Conservation (phyloP, 2,113 vertebrate species). For the Nannospalax galili region DNA sequence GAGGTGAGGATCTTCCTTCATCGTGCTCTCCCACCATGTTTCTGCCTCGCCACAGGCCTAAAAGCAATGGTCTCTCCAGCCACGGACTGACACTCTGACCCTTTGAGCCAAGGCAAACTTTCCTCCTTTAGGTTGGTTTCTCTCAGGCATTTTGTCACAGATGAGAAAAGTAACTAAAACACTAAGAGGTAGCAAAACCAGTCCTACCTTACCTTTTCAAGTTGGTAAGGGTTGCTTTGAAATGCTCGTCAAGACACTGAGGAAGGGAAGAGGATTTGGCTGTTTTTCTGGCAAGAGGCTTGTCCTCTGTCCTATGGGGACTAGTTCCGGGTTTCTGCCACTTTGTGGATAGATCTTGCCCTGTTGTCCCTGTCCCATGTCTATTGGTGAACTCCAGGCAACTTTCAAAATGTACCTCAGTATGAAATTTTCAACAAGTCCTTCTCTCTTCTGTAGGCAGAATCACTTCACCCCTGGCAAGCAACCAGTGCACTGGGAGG, state of each 20-base stretch:
- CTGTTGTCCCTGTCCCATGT: neutral
- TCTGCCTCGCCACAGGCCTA: neutral
- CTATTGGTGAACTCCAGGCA: neutral
- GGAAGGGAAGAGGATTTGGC: neutral
- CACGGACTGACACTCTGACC: neutral
- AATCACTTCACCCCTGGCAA: neutral
- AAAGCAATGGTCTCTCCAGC: neutral
- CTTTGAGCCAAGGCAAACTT: neutral
- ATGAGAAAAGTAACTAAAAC: neutral
- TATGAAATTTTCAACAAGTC: neutral
- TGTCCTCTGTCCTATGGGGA: neutral
- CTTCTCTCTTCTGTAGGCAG: neutral
- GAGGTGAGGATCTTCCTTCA: neutral
- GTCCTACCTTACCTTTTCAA: neutral
- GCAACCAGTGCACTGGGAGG: neutral
- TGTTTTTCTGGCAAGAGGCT: neutral
- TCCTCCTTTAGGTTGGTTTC: neutral
- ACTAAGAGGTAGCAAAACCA: neutral
- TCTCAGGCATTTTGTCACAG: neutral
- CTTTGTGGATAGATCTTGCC: neutral
- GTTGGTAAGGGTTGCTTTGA: neutral
- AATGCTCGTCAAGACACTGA: neutral
- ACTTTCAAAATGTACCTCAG: neutral
- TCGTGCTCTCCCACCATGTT: neutral
- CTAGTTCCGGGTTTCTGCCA: neutral